A percentile compares a stretch with the other conserved stretches of the same genome.
Evolutionary conservation across 2,888 invertebrate species (phyloP).

Genomic region (Platynereis dumerilii): DNA sequence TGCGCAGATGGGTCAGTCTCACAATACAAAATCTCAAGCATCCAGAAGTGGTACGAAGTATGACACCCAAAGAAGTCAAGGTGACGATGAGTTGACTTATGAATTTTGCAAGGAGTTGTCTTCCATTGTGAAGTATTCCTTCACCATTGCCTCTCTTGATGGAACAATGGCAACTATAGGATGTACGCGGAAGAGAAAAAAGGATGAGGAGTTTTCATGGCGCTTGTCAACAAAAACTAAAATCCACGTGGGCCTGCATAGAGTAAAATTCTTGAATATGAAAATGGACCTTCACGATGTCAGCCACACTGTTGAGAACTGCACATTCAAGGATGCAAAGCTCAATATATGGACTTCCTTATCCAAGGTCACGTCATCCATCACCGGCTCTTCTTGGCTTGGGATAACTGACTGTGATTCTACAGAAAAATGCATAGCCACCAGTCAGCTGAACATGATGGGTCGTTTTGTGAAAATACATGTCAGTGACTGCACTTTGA

Average conservation of each 20-base stretch:
- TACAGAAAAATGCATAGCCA: slow-evolving; percentile 15
- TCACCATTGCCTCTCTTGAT: slow-evolving; percentile 1
- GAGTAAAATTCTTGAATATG: slow-evolving; percentile 5
- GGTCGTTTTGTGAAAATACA: slow-evolving; percentile 9
- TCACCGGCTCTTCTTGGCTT: slow-evolving; percentile 14
- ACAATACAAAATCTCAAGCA: too few relatives aligned
- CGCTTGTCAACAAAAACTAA: not conserved
- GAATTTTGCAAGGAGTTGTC: slow-evolving; percentile 10
- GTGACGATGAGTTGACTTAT: not conserved
- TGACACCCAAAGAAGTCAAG: not conserved
- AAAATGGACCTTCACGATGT: slow-evolving; percentile 16
- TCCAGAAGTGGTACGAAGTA: too few relatives aligned
- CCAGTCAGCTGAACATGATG: slow-evolving; percentile 16
- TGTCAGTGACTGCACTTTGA: slow-evolving; percentile 11
- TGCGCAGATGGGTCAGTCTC: too few relatives aligned
- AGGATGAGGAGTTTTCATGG: slow-evolving; percentile 12
- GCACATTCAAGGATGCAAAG: slow-evolving; percentile 13
- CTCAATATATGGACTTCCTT: slow-evolving; percentile 14
- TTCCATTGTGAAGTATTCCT: slow-evolving; percentile 11
- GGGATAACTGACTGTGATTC: slow-evolving; percentile 13
- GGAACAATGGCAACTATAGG: slow-evolving; percentile 3
- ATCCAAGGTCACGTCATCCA: not conserved
- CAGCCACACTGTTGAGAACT: slow-evolving; percentile 6
- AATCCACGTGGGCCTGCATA: slow-evolving; percentile 7
- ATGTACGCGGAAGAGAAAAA: not conserved